Base-by-base conservation (phyloP, 2,888 invertebrate genomes). In the Morpho deidamia region DNA sequence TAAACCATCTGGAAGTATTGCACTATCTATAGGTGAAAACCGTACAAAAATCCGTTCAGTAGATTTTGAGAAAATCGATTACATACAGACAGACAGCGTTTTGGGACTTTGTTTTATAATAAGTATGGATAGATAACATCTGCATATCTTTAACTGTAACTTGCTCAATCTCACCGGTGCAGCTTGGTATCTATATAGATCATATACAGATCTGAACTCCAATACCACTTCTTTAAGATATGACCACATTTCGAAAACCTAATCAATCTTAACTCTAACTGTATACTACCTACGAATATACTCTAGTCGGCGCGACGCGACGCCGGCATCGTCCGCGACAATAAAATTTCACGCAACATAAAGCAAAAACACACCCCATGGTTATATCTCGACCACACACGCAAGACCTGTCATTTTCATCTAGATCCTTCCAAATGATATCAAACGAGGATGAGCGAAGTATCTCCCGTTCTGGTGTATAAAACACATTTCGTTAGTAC, bases 331-430 rank as follows among this genome's bases (percentile, higher is more conserved):
- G 74, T 74, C 72, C 71, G 73, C 74, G 82, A 76, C 84, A 70
- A 76, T 88, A 88, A 88, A 87, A 89, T 90, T 90, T 85, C 85
- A 90, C 88, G 87, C 80, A 70, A 78, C 87, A 89, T 89, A 89
- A 89, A 90, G 80, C 85, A 89, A 90, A 89, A 90, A 89, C 87
- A 89, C 85, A 83, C 85, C 83, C 85, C 74, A 74, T 76, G 76
- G 80, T 79, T 76, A 76, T 71, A 71, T 69, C 71, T 69, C 70
- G 59, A 68, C 85, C 83, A 84, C 56, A 58, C 42, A 70, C 72
- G 56, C 62, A 61, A 65, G 84, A 78, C 56, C 82, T 65, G 56
- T 58, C 58, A 63, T 57, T 40, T 58, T 53, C 55, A 53, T 53
- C 44, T 38, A 41, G 43, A 53, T 45, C 50, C 48, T 39, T 43